Conservation (phyloP, 2,113 vertebrate species). For the Epinephelus cyanopodus region DNA sequence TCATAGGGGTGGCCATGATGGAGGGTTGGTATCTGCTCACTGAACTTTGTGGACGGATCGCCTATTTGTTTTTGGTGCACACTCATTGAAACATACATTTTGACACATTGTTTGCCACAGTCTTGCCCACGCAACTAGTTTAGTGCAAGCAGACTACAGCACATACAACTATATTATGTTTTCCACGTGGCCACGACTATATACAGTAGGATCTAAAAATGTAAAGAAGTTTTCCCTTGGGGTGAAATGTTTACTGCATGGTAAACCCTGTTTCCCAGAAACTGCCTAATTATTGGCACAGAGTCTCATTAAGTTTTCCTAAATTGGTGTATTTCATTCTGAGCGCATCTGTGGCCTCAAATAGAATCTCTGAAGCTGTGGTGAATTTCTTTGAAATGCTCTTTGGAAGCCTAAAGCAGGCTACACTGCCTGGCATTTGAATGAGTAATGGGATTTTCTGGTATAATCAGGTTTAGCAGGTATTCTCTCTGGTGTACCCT, state of each 20-base stretch:
- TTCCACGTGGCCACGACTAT: not conserved
- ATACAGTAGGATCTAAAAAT: not conserved
- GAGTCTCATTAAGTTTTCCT: slow-evolving; percentile 7
- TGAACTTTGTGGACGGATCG: too few relatives aligned
- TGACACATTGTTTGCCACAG: too few relatives aligned
- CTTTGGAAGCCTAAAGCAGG: slow-evolving; percentile 12
- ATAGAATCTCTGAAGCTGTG: slow-evolving; percentile 17
- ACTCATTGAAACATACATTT: too few relatives aligned
- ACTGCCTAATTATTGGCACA: not conserved
- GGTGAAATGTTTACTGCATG: slow-evolving; percentile 4
- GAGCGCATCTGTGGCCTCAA: slow-evolving; percentile 24
- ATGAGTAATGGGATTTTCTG: slow-evolving; percentile 58
- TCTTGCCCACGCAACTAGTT: not conserved
- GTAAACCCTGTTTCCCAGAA: not conserved
- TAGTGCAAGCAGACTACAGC: not conserved
- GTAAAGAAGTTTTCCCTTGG: not conserved
- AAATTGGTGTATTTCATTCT: slow-evolving; percentile 16
- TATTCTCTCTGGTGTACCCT: slow-evolving; percentile 25
- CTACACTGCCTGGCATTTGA: slow-evolving; percentile 30
- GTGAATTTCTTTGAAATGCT: slow-evolving; percentile 29
- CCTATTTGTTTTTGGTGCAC: too few relatives aligned
- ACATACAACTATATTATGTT: not conserved
- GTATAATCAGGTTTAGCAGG: slow-evolving; percentile 53
- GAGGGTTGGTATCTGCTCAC: too few relatives aligned
- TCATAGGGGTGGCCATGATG: too few relatives aligned